Base-by-base conservation (phyloP, 2,888 invertebrate species). In the Ectemnius continuus region DNA sequence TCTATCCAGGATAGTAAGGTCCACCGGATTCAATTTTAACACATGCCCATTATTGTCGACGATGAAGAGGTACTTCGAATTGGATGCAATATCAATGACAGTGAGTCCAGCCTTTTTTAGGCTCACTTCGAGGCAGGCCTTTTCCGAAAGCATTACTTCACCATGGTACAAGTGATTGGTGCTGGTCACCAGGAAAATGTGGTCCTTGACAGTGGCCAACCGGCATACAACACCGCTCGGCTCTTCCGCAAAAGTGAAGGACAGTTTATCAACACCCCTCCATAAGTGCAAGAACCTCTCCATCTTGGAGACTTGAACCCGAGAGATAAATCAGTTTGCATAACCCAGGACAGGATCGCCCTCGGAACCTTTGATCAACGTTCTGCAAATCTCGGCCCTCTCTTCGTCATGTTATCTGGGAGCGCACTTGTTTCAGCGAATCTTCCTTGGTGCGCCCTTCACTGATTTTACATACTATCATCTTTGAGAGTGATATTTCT, bases 1-100 rank as follows among this genome's bases (percentile, higher is more conserved):
- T 89, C 94, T 94, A 87, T 94, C 93, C 77, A 93, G 90, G 72
- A 92, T 89, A 86, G 92, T 93, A 84, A 94, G 91, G 85, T 91
- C 91, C 69, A 90, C 87, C 61, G 93, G 90, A 87, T 92, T 92
- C 79, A 93, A 91, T 89, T 93, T 93, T 83, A 92, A 93, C 26
- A 94, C 92, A 74, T 93, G 91, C 18, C 95, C 95, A 84, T 93
- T 93, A 62, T 92, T 91, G 90, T 93, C 93, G 76, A 95, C 93
- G 73, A 94, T 91, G 88, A 93, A 94, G 61, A 95, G 90, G 83
- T 92, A 90, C 81, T 93, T 91, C 84, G 92, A 92, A 87, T 93
- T 93, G 84, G 93, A 92, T 81, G 94, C 94, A 88, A 95, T 93
- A 91, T 95, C 94, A 80, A 93, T 91, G 36, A 94, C 94, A 80